Conservation (phyloP, 2,113 vertebrate genomes). For the Hypocryptadius cinnamomeus region DNA sequence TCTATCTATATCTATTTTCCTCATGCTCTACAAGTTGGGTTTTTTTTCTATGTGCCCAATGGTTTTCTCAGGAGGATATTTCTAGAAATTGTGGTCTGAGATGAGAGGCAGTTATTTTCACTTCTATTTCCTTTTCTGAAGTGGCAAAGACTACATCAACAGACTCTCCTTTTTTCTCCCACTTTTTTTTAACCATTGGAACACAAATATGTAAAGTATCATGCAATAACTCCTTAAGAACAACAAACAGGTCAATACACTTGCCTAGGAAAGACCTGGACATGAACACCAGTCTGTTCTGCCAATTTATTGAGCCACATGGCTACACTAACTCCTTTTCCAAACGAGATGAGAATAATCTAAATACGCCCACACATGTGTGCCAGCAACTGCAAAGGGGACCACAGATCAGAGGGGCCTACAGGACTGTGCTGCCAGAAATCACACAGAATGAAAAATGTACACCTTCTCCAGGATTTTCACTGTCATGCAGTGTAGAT, state of each 20-base stretch:
- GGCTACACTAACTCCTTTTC: neutral
- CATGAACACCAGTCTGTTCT: neutral
- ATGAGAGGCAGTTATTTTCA: neutral
- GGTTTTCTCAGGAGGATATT: neutral
- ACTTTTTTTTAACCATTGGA: neutral
- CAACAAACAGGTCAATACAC: neutral
- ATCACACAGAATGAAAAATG: neutral
- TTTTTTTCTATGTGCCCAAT: neutral
- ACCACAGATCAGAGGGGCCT: accelerated
- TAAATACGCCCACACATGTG: accelerated
- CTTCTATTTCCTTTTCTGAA: neutral
- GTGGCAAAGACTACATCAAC: neutral
- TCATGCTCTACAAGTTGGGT: neutral
- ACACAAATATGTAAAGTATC: neutral
- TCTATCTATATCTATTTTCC: neutral
- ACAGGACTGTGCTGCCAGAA: neutral
- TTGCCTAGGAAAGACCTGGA: neutral
- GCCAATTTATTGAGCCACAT: neutral
- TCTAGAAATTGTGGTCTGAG: neutral
- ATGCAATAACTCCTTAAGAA: neutral
- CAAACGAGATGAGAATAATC: neutral
- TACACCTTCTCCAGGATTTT: neutral
- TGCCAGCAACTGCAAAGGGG: neutral
- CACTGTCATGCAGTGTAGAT: neutral
- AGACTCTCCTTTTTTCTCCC: neutral